Base-by-base conservation (phyloP, 1,140 invertebrate genomes). In the Polypedilum vanderplanki region DNA sequence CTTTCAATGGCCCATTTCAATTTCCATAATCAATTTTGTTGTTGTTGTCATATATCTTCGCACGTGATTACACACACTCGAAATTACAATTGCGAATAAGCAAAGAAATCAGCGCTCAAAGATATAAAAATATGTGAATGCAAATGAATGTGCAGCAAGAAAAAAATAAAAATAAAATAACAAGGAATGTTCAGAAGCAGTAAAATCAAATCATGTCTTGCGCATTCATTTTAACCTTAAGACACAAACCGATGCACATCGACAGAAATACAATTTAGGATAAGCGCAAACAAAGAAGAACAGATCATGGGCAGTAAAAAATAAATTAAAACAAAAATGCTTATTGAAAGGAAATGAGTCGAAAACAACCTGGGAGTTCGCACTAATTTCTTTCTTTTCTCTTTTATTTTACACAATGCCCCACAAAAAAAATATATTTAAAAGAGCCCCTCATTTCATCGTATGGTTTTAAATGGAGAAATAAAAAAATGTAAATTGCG, bases 301-400 rank as follows among this genome's bases (percentile, higher is more conserved):
- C n/a, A 57, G 46, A 57, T 57, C n/a, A 33, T 57, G 46, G 46
- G 46, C 46, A 57, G 46, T 57, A 57, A 57, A 57, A 57, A 57
- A 57, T 57, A 57, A 57, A 57, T 57, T 57, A 57, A 57, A 57
- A 57, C 46, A 57, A 57, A 57, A 57, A 57, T 57, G 46, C 46
- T 57, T 57, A 57, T 57, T 57, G 46, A 57, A 57, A 57, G 46
- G 46, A 57, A 57, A 57, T 57, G 46, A 57, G 46, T 57, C 46
- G 46, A 57, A 57, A 15, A 57, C 46, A 57, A 57, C 46, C 46
- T 57, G 46, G 46, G 46, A 57, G 46, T 57, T 57, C 46, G 46
- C 46, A 57, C 46, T 57, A 57, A 57, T 57, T 57, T 57, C n/a
- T 15, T 57, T 57, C 41, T n/a, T 57, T 12, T 57, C n/a, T 57